Evolutionary conservation across 2,797 vertebrate species (phyloP).

Genomic region (Clarias pachynema): DNA sequence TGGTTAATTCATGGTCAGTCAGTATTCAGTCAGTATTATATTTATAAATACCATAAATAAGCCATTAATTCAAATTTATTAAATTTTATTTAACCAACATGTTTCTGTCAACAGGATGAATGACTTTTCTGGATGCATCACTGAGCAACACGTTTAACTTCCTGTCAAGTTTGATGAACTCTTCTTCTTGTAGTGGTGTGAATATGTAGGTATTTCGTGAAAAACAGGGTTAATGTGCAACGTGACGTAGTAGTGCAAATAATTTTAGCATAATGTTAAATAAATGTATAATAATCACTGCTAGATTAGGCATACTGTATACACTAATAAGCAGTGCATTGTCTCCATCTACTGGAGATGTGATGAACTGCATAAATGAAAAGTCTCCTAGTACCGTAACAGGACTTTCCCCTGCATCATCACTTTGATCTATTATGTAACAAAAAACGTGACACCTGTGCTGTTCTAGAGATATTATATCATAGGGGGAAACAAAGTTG

Average conservation of each 20-base stretch:
- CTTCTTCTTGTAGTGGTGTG: neutral
- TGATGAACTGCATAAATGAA: neutral
- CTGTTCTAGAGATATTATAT: neutral
- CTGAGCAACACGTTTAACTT: neutral
- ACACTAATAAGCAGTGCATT: neutral
- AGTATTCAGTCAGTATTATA: neutral
- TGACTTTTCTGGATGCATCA: neutral
- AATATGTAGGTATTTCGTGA: neutral
- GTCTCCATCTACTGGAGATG: conserved; percentile 10
- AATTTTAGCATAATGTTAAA: neutral
- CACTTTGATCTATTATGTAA: neutral
- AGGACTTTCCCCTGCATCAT: neutral
- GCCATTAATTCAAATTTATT: no score
- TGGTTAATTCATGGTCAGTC: neutral
- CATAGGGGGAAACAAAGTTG: neutral
- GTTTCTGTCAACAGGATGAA: neutral
- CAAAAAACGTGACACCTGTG: neutral
- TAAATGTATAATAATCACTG: neutral
- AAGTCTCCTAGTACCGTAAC: neutral
- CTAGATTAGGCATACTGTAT: neutral
- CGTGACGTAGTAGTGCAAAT: neutral
- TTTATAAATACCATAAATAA: no score
- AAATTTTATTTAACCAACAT: no score
- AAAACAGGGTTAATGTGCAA: neutral
- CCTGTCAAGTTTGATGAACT: neutral